Base-by-base conservation (phyloP, 2,888 invertebrate genomes). In the Helobdella robusta region DNA sequence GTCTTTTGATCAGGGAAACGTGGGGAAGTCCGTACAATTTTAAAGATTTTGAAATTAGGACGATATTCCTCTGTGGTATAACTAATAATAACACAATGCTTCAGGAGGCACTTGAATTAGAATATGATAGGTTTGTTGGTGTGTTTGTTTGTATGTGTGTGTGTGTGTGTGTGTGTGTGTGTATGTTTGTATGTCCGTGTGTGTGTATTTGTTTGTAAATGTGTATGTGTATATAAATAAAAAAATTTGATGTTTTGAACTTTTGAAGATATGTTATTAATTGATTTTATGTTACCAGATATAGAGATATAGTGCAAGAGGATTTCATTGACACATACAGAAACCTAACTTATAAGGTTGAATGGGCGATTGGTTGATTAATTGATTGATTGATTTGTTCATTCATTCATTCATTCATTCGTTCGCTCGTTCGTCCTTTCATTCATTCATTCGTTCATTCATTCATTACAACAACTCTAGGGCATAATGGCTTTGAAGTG, bases 291-390 rank as follows among this genome's bases (percentile, higher is more conserved):
- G 1, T 35, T 15, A 6, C 18, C 34, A 58, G 69, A 11, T 77
- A 76, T 68, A 73, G 74, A 3, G 79, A 78, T 67, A 74, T 78
- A 30, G 73, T 79, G 11, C 76, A 78, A 67, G 77, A 76, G 64
- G 73, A 77, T 67, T 81, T 80, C 68, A 20, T 76, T 0, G 81
- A 81, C 71, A 74, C 76, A 1, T 81, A 81, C 68, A 71, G 77
- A 25, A 81, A 81, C 72, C 73, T 81, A 35, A 80, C 80, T 1
- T 78, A 79, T 72, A 81, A 81, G 72, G n/a, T n/a, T n/a, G n/a
- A n/a, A n/a, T n/a, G n/a, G n/a, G n/a, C n/a, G n/a, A n/a, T n/a
- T n/a, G n/a, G n/a, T n/a, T n/a, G n/a, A n/a, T n/a, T n/a, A n/a
- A n/a, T n/a, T n/a, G n/a, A n/a, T n/a, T n/a, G n/a, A n/a, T n/a